Evolutionary conservation across 2,888 invertebrate genomes (phyloP).

Genomic region (Lasius fuliginosus): DNA sequence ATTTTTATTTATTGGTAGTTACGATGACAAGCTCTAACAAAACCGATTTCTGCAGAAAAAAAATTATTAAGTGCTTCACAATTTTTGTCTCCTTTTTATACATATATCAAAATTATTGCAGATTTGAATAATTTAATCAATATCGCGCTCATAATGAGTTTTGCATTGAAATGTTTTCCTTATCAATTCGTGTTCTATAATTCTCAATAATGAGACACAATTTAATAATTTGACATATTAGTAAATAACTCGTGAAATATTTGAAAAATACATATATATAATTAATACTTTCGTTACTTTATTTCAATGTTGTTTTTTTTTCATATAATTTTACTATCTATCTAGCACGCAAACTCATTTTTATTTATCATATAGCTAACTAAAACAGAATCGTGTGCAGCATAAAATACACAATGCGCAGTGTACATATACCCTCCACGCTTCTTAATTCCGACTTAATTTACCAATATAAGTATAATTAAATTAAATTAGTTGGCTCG

Average conservation of each 20-base stretch:
- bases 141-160: neutral
- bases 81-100: neutral
- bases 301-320: neutral
- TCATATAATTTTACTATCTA: neutral
- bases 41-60: neutral
- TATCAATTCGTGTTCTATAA: neutral
- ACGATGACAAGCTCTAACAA: neutral
- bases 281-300: neutral
- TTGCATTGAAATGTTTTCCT: neutral
- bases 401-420: conserved; percentile 72
- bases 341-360: neutral
- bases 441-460: conserved; percentile 40
- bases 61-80: neutral
- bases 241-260: neutral
- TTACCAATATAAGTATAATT: conserved; percentile 36
- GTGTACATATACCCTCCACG: conserved; percentile 63
- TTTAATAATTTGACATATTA: conserved; percentile 3
- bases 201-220: neutral
- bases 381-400: conserved; percentile 38
- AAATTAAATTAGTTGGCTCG: neutral
- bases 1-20: conserved; percentile 3
- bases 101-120: neutral
- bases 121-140: conserved; percentile 19
- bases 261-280: neutral
- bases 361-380: neutral